phyloP scores from a whole-genome alignment of 2,797 vertebrate genomes.

The Alcedo atthis region DNA sequence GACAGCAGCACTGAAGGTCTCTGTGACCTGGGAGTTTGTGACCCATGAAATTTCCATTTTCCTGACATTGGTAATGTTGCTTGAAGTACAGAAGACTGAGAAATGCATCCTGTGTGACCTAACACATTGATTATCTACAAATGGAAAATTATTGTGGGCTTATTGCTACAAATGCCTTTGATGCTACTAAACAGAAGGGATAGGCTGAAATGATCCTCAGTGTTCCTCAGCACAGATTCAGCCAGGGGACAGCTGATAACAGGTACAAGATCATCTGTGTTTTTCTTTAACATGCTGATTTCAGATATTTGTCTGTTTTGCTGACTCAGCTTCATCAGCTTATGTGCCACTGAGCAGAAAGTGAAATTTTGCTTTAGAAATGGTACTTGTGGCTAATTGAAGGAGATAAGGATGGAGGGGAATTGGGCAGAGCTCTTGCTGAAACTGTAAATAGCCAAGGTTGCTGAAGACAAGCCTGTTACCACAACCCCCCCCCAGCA shows the following conservation, averaged over 20 bases:
- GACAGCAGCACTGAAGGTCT: conserved; percentile 57
- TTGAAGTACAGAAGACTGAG: conserved; percentile 45
- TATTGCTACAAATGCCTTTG: background rate
- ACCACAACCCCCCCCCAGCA: conserved; percentile 26
- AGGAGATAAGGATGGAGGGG: background rate
- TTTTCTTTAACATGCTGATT: conserved; percentile 33
- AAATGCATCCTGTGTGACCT: background rate
- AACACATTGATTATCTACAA: background rate
- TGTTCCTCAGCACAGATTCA: background rate
- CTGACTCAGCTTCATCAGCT: conserved; percentile 4
- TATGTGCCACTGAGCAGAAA: background rate
- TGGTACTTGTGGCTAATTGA: background rate
- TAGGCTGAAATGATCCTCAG: background rate
- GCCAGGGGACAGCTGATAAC: background rate
- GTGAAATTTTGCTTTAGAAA: conserved; percentile 14
- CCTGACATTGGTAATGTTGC: conserved; percentile 54
- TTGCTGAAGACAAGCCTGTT: background rate
- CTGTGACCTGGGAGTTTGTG: conserved; percentile 65
- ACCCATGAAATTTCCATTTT: conserved; percentile 72
- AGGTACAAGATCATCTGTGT: background rate
- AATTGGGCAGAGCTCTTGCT: conserved; percentile 26
- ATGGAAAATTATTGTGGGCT: background rate
- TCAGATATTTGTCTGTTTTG: background rate
- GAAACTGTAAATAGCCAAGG: conserved; percentile 26
- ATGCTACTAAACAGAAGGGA: background rate